These are phyloP conservation scores for Venturia canescens DNA, from an alignment of 1,140 invertebrate species.

Conservation along the genomic window DNA sequence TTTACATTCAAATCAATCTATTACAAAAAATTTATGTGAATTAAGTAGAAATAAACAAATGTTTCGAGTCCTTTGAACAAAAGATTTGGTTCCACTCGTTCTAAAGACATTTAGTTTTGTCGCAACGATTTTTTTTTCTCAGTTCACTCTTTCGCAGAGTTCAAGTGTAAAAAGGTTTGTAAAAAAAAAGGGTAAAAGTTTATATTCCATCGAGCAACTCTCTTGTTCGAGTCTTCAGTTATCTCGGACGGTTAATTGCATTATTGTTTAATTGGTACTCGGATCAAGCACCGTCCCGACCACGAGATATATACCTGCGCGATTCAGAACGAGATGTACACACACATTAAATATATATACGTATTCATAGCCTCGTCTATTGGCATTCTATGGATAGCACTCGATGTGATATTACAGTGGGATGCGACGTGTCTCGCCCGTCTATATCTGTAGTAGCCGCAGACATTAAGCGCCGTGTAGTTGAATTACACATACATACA, in stretches of 20 bases:
- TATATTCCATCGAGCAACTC: too few species aligned
- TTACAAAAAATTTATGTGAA: too few species aligned
- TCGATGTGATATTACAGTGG: constrained; percentile 31
- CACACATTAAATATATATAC: neutral
- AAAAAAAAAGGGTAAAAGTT: too few species aligned
- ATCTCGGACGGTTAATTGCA: neutral
- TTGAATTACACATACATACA: neutral
- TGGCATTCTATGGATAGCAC: constrained; percentile 33
- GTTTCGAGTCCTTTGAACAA: too few species aligned
- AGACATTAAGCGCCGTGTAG: constrained; percentile 11
- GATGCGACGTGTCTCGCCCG: constrained; percentile 7
- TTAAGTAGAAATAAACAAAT: too few species aligned
- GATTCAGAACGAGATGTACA: too few species aligned
- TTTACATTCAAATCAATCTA: too few species aligned
- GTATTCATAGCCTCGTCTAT: neutral
- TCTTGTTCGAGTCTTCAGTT: neutral
- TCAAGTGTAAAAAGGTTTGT: too few species aligned
- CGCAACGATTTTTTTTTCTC: too few species aligned
- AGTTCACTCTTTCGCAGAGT: too few species aligned
- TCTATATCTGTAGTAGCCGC: constrained; percentile 32
- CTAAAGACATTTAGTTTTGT: too few species aligned
- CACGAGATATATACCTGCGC: neutral
- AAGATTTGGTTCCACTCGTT: too few species aligned
- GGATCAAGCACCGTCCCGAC: neutral
- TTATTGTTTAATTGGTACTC: constrained; percentile 6